These are phyloP conservation scores for Entosphenus tridentatus DNA, from an alignment of 2,113 vertebrate genomes.

Conservation along the genomic window DNA sequence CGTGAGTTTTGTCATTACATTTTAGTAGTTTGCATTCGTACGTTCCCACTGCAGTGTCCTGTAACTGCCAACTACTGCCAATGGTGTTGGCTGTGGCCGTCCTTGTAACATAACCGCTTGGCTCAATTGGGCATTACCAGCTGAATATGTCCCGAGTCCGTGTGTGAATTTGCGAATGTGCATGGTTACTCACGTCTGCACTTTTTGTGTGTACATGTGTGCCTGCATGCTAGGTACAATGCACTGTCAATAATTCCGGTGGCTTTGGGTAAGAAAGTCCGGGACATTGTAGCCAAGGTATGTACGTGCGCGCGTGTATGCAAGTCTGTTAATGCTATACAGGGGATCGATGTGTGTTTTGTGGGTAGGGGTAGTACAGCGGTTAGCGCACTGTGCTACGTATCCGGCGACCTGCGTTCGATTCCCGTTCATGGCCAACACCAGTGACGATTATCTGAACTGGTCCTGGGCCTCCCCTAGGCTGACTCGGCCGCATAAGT, in stretches of 20 bases:
- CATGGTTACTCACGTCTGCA: neutral
- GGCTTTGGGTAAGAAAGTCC: constrained; percentile 38
- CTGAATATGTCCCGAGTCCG: no score
- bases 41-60: no score
- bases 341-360: no score
- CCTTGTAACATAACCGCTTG: no score
- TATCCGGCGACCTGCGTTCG: neutral
- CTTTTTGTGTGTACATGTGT: neutral
- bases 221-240: constrained; percentile 19
- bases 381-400: neutral
- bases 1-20: no score
- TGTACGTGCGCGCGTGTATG: neutral
- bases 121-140: no score
- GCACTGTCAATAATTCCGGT: constrained; percentile 32
- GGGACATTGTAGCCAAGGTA: constrained; percentile 34
- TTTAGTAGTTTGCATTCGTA: no score
- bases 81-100: no score
- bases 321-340: neutral
- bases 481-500: no score
- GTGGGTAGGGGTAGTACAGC: neutral
- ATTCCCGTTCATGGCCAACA: neutral
- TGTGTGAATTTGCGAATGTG: neutral
- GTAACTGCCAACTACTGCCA: no score
- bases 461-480: neutral
- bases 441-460: neutral